Evolutionary conservation across 2,888 invertebrate species (phyloP), one percentile per base, ranked within the genome.

Genomic region (Crematogaster levior): DNA sequence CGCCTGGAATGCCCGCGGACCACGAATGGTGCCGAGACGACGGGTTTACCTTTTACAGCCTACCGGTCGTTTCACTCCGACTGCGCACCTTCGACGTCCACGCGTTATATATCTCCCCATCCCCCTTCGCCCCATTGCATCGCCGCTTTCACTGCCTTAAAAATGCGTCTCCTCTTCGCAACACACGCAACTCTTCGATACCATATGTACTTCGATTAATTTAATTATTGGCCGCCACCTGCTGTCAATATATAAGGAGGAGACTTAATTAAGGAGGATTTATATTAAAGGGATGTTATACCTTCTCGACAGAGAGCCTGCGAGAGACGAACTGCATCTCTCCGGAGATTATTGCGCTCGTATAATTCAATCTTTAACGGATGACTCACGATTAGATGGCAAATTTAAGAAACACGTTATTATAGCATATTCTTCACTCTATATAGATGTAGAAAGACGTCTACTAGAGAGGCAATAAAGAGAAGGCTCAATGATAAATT

Each of bases 31-130:
- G 90, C 90, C 83, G 90, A 90, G 87, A 89, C 89, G 89, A 89
- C 88, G 84, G 85, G 90, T 90, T 90, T 88, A 91, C 88, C 90
- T 88, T 90, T 88, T 93, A 92, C 91, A 92, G 91, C 87, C 90
- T 91, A 92, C 92, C 89, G 92, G 91, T 89, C 90, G 91, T 92
- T 92, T 92, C 91, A 92, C 89, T 91, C 87, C 83, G 85, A 87
- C 89, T 86, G 88, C 63, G 63, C 84, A 88, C 90, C 88, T 90
- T 90, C 88, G 85, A 84, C 85, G 60, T 85, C 84, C 56, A 24
- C 83, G 75, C 83, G 79, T 82, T 79, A 82, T 84, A 61, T 74
- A 46, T 48, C 73, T 58, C 37, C 46, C 70, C 51, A 48, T 61
- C 79, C 68, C 72, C 15, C 43, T 18, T 30, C 51, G 18, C 18